Evolutionary conservation across 2,797 vertebrate species (phyloP).

Genomic region (Ctenopoma kingsleyae): DNA sequence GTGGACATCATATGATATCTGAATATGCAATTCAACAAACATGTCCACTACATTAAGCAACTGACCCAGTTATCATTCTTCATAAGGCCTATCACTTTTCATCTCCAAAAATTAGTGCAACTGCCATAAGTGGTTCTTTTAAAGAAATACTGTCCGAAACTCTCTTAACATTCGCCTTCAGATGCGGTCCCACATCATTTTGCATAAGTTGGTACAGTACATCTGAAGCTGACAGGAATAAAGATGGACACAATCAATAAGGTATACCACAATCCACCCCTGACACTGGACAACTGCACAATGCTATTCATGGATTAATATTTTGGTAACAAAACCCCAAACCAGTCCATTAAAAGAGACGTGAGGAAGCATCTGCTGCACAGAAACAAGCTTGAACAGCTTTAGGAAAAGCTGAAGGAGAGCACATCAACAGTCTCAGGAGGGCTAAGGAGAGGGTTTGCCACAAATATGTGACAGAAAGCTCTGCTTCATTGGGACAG

Average conservation of each 20-base stretch:
- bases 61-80: no score
- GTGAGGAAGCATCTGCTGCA: slow-evolving; percentile 51
- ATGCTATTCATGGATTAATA: slow-evolving; percentile 23
- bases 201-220: background rate
- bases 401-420: slow-evolving; percentile 43
- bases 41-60: no score
- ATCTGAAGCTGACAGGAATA: background rate
- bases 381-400: slow-evolving; percentile 42
- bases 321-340: slow-evolving; percentile 36
- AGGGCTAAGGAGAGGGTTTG: slow-evolving; percentile 35
- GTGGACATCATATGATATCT: no score
- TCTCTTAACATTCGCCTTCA: no score
- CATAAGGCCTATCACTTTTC: no score
- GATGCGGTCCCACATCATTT: background rate
- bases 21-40: no score
- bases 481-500: slow-evolving; percentile 45
- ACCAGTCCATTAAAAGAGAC: slow-evolving; percentile 37
- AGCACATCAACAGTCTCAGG: slow-evolving; percentile 32
- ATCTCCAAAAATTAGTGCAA: no score
- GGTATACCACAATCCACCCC: background rate
- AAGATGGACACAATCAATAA: background rate
- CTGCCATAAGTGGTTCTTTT: no score
- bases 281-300: slow-evolving; percentile 2
- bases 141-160: no score
- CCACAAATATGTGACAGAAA: slow-evolving; percentile 58